phyloP scores from a whole-genome alignment of 2,888 invertebrate species.

The Acleris holmiana region DNA sequence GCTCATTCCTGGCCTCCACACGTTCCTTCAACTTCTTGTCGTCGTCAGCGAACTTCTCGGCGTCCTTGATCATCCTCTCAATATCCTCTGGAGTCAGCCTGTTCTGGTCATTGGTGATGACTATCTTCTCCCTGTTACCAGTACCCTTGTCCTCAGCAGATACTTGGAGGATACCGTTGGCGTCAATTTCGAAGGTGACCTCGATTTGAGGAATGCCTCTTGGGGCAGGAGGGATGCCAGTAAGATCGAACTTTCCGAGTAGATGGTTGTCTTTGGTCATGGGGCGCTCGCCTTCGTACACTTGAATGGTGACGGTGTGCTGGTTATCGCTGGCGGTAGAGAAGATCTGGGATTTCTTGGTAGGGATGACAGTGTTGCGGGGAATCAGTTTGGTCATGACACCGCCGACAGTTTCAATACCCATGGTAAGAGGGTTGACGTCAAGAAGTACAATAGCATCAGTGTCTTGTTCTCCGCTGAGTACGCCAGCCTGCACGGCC shows the following conservation, averaged over 20 bases:
- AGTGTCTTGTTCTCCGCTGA: slow-evolving; percentile 98
- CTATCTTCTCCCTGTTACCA: slow-evolving; percentile 99
- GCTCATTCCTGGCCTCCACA: slow-evolving; percentile 97
- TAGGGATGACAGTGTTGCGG: slow-evolving; percentile 99
- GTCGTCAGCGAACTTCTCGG: slow-evolving; percentile 99
- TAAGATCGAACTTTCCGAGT: slow-evolving; percentile 98
- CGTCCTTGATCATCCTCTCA: slow-evolving; percentile 99
- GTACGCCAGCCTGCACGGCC: slow-evolving; percentile 98
- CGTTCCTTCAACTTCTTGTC: slow-evolving; percentile 98
- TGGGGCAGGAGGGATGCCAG: slow-evolving; percentile 97
- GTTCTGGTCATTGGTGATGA: slow-evolving; percentile 99
- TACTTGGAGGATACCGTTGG: slow-evolving; percentile 97
- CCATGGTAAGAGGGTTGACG: slow-evolving; percentile 99
- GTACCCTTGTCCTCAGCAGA: slow-evolving; percentile 99
- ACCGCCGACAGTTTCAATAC: slow-evolving; percentile 99
- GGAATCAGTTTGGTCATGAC: slow-evolving; percentile 99
- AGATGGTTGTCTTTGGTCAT: slow-evolving; percentile 99
- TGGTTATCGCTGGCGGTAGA: slow-evolving; percentile 99
- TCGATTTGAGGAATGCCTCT: slow-evolving; percentile 97
- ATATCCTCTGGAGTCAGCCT: slow-evolving; percentile 98
- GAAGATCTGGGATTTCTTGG: slow-evolving; percentile 99
- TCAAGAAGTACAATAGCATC: slow-evolving; percentile 98
- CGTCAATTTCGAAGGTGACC: slow-evolving; percentile 97
- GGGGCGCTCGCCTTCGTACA: slow-evolving; percentile 99
- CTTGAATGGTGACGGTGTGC: slow-evolving; percentile 99